These are phyloP conservation scores for Fratercula arctica DNA, from an alignment of 2,797 vertebrate species.

Conservation along the genomic window DNA sequence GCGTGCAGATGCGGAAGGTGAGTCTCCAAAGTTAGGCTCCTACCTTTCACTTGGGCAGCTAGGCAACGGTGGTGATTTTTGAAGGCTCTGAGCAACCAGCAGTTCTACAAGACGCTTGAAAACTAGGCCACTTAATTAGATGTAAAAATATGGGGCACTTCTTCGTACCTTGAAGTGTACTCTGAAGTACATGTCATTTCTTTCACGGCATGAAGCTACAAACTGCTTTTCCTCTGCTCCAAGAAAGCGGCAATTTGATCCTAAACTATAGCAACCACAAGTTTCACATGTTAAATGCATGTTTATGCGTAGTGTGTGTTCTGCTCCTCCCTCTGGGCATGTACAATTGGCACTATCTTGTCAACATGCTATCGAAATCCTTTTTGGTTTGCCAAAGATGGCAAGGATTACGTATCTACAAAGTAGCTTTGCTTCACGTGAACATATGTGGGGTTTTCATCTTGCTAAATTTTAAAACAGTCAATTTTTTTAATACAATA, in stretches of 20 bases:
- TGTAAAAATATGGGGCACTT: not conserved
- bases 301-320: not conserved
- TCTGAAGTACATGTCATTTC: not conserved
- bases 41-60: not conserved
- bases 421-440: not conserved
- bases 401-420: not conserved
- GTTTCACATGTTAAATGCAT: not conserved
- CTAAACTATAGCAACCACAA: not conserved
- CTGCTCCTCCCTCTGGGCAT: not conserved
- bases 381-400: not conserved
- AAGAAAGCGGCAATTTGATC: not conserved
- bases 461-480: not conserved
- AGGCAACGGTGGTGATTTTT: not conserved
- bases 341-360: not conserved
- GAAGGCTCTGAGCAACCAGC: not conserved
- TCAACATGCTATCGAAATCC: not conserved
- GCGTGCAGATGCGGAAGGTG: fast-evolving
- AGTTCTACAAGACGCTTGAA: not conserved
- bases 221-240: not conserved
- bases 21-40: not conserved
- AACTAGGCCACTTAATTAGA: not conserved
- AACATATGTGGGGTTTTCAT: not conserved
- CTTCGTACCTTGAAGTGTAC: not conserved
- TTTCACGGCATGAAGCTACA: not conserved
- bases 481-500: not conserved